A percentile compares a stretch with the other conserved stretches of the same genome.
phyloP scores from a whole-genome alignment of 2,797 vertebrate genomes.

The Rhincodon typus region DNA sequence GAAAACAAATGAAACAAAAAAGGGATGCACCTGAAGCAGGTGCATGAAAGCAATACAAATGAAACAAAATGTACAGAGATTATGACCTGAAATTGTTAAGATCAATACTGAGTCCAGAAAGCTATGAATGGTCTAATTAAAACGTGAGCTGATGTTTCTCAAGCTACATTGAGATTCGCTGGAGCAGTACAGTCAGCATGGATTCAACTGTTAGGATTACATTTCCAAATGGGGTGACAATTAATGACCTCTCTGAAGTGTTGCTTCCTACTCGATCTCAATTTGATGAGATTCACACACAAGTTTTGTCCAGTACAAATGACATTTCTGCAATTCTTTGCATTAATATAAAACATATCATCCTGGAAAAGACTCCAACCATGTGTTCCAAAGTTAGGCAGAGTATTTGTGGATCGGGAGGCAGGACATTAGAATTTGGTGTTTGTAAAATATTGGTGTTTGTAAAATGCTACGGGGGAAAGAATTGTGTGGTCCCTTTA shows the following conservation, averaged over 20 bases:
- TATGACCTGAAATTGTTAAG: background rate
- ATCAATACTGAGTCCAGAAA: background rate
- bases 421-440: too few relatives aligned
- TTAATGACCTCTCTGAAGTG: background rate
- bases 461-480: too few relatives aligned
- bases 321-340: background rate
- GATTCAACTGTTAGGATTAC: background rate
- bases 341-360: background rate
- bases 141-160: background rate
- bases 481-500: too few relatives aligned
- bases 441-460: too few relatives aligned
- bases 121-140: background rate
- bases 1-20: background rate
- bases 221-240: background rate
- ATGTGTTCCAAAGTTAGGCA: too few relatives aligned
- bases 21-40: background rate
- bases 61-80: background rate
- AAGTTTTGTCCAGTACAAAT: background rate
- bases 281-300: background rate
- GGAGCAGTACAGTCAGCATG: background rate
- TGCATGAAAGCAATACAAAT: background rate
- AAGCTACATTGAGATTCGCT: background rate
- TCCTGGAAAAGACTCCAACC: background rate
- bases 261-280: background rate
- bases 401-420: too few relatives aligned